These are phyloP conservation scores for Sitta europaea DNA, from an alignment of 2,113 vertebrate species.

Conservation along the genomic window DNA sequence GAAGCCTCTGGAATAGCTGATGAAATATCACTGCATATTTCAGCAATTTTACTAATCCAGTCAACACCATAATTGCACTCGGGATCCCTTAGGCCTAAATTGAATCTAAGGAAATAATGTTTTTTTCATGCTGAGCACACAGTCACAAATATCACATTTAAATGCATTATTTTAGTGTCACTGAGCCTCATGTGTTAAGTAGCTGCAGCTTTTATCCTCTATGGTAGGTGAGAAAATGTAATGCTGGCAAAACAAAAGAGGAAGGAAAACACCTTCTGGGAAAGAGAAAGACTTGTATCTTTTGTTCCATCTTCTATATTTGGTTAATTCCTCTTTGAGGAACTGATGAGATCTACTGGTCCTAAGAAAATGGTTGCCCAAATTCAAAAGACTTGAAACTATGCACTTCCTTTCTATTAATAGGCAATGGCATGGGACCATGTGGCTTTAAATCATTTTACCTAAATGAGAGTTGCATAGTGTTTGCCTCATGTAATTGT, in stretches of 20 bases:
- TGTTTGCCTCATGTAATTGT: background rate
- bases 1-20: background rate
- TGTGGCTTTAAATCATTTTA: conserved; percentile 7
- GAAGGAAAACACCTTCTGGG: background rate
- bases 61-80: background rate
- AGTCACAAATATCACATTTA: conserved; percentile 40
- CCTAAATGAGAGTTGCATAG: background rate
- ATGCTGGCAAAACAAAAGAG: background rate
- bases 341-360: background rate
- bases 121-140: background rate
- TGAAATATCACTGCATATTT: conserved; percentile 14
- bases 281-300: background rate
- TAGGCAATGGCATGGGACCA: background rate
- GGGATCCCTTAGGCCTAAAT: background rate
- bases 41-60: background rate
- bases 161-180: conserved; percentile 32
- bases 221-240: background rate
- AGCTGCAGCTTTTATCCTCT: background rate
- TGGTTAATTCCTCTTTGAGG: background rate
- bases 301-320: background rate
- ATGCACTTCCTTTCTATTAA: background rate
- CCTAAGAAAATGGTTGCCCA: background rate
- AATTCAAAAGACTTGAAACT: background rate
- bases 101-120: background rate
- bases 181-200: background rate